Base-by-base conservation (phyloP, 2,797 vertebrate genomes). In the Neostethus bicornis region DNA sequence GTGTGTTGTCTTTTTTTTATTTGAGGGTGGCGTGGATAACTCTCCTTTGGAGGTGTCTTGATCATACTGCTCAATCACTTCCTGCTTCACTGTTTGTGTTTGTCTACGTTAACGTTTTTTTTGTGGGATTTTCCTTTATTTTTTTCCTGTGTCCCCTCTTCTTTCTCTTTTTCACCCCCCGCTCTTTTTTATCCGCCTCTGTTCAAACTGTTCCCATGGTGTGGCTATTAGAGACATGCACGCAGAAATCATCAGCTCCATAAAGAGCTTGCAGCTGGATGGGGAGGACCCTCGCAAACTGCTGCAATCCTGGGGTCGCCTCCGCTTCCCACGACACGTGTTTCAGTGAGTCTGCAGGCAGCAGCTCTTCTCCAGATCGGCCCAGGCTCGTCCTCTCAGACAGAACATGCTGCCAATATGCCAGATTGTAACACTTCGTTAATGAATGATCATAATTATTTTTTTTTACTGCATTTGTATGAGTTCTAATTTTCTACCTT, bases 231-330 rank as follows among this genome's bases (percentile, higher is more conserved):
- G 97, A 85, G 94, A 96, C 78, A 95, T 96, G 94, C 95, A 98
- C 93, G 95, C 94, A 71, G 95, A 98, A 94, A 95, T 98, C 92
- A 95, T 98, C 93, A 93, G 88, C 89, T 96, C 93, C 86, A 96
- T 98, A 89, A 96, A 97, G 92, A 96, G 94, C 91, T 93, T 98
- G 85, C 95, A 94, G 70, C 91, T 96, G 95, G 95, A 97, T 85
- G 94, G 94, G 31, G 95, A 93, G 84, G 96, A 97, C 90, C 96
- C 97, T 66, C 92, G 94, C 77, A 94, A 92, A 91, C 93, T 98
- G 75, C 93, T 98, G 70, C 95, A 94, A 87, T 95, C 95, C 54
- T 95, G 96, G 92, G 93, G 88, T 86, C 93, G 93, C 55, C 94
- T 95, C 61, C 94, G 93, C 78, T 94, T 92, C 83, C 94, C 95